A percentile compares a stretch with the other conserved stretches of the same genome.
Evolutionary conservation across 2,113 vertebrate species (phyloP).

Genomic region (Haliaeetus leucogaster): DNA sequence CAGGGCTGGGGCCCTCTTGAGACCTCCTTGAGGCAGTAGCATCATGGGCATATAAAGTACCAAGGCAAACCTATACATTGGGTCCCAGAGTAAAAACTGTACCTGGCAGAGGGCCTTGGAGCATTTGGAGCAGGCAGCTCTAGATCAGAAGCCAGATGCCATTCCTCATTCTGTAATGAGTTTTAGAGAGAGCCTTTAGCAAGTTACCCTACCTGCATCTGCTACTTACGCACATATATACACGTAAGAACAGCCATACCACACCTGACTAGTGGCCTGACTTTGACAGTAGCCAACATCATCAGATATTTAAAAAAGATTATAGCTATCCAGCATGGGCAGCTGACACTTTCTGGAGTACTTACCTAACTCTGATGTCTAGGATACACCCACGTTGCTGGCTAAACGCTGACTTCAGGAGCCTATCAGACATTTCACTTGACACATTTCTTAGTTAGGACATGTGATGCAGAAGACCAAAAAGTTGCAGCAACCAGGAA

Average conservation of each 20-base stretch:
- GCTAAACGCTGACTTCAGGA: not conserved
- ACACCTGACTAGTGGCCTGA: not conserved
- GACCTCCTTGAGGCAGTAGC: not conserved
- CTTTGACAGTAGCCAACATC: not conserved
- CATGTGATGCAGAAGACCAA: not conserved
- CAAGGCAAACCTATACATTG: not conserved
- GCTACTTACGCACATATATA: fast-evolving
- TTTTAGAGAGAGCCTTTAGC: not conserved
- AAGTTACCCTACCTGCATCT: not conserved
- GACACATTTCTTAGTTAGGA: not conserved
- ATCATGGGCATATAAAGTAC: not conserved
- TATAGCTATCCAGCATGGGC: not conserved
- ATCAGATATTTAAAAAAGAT: not conserved
- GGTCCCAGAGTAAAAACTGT: not conserved
- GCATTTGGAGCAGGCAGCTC: not conserved
- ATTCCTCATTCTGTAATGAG: fast-evolving
- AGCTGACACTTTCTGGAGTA: not conserved
- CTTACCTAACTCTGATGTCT: not conserved
- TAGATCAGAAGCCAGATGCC: not conserved
- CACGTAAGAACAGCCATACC: not conserved
- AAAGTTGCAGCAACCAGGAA: not conserved
- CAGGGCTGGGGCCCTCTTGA: not conserved
- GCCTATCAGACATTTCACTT: not conserved
- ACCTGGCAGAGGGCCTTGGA: not conserved
- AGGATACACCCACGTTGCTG: not conserved